A percentile compares a stretch with the other conserved stretches of the same genome.
These are phyloP conservation scores for Gerris buenoi DNA, from an alignment of 1,140 invertebrate species.

Conservation along the genomic window DNA sequence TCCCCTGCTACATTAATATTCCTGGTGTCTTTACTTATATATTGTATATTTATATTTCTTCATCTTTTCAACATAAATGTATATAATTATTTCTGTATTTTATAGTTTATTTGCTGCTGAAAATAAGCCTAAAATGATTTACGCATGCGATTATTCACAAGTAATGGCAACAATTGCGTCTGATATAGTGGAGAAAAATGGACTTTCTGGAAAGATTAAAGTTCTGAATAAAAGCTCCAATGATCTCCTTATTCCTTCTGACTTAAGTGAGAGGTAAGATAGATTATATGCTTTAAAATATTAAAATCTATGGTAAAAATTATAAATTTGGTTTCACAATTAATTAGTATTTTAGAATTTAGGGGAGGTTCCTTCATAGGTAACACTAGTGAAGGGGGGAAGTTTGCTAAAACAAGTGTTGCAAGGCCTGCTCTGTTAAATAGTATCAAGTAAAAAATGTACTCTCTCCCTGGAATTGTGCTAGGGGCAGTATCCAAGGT, in stretches of 20 bases:
- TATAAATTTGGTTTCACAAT: too few relatives aligned
- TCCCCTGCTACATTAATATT: not conserved
- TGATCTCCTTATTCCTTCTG: constrained; percentile 33
- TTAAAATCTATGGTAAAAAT: too few relatives aligned
- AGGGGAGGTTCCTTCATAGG: too few relatives aligned
- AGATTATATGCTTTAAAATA: too few relatives aligned
- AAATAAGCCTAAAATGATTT: constrained; percentile 34
- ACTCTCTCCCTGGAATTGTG: too few relatives aligned
- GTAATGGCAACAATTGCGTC: constrained; percentile 42
- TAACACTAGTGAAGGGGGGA: too few relatives aligned
- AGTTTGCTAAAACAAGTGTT: too few relatives aligned
- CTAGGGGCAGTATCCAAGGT: too few relatives aligned
- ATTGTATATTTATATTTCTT: not conserved
- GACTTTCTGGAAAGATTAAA: constrained; percentile 27
- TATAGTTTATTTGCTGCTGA: constrained; percentile 23
- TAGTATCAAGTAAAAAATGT: too few relatives aligned
- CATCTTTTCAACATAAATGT: not conserved
- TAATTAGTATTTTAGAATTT: too few relatives aligned
- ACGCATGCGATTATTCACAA: constrained; percentile 48
- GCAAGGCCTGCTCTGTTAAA: too few relatives aligned
- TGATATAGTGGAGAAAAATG: constrained; percentile 38
- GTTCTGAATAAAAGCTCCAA: constrained; percentile 37
- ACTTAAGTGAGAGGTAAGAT: too few relatives aligned
- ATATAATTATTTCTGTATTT: not conserved
- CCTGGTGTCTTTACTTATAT: not conserved